These are phyloP conservation scores for Hydrophis major DNA, from an alignment of 2,797 vertebrate genomes.

Conservation along the genomic window DNA sequence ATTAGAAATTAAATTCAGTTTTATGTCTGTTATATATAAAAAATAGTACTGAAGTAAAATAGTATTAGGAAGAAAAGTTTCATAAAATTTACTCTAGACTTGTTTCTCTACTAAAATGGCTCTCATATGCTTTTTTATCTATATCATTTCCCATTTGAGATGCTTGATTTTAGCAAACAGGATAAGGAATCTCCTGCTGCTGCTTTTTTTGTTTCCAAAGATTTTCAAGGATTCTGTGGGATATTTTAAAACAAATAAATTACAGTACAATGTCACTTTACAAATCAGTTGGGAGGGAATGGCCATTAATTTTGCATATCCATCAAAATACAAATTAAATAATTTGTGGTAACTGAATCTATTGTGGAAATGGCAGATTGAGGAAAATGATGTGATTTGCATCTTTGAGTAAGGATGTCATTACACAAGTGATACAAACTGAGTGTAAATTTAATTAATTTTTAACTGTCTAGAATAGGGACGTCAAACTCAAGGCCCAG, in stretches of 20 bases:
- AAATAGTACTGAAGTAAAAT: neutral
- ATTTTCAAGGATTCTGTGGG: neutral
- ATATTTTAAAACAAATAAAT: neutral
- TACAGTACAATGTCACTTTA: neutral
- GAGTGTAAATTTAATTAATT: neutral
- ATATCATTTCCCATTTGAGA: neutral
- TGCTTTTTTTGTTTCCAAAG: neutral
- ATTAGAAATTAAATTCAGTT: neutral
- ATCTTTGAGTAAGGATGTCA: neutral
- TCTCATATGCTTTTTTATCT: neutral
- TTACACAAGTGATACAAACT: neutral
- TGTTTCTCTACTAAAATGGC: neutral
- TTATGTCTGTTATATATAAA: neutral
- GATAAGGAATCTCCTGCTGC: neutral
- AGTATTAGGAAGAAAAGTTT: neutral
- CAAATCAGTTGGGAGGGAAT: neutral
- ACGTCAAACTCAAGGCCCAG: no score
- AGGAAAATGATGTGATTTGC: neutral
- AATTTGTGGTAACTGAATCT: neutral
- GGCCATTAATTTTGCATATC: neutral
- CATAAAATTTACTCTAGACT: neutral
- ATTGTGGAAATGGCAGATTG: neutral
- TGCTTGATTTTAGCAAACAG: neutral
- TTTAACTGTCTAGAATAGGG: neutral
- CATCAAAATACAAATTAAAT: neutral